Evolutionary conservation across 2,888 invertebrate genomes (phyloP).

Genomic region (Mongoloraphidia duomilia): DNA sequence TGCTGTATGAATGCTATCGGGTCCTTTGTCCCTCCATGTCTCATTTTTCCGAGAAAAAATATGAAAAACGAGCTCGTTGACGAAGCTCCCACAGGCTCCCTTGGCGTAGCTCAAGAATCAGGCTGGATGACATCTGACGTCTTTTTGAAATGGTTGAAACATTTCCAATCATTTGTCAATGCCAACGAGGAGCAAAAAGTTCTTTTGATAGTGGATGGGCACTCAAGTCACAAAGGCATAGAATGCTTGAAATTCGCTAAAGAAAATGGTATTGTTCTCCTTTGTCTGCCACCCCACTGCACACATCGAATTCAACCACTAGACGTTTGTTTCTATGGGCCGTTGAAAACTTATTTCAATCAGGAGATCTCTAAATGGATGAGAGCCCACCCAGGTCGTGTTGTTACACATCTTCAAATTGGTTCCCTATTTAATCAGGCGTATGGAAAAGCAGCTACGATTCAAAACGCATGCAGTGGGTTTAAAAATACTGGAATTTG

Average conservation of each 20-base stretch:
- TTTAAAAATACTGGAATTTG: conserved; percentile 13
- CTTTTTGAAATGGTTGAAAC: conserved; percentile 17
- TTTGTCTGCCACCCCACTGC: conserved; percentile 23
- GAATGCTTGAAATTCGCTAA: conserved; percentile 8
- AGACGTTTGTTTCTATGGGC: conserved; percentile 20
- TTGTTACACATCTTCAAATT: conserved; percentile 11
- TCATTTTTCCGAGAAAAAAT: conserved; percentile 23
- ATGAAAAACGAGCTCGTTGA: conserved; percentile 19
- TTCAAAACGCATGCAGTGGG: conserved; percentile 10
- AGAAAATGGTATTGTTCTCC: conserved; percentile 8
- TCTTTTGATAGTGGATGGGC: conserved; percentile 20
- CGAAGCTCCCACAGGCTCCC: conserved; percentile 23
- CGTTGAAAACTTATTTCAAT: conserved; percentile 19
- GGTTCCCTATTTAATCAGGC: conserved; percentile 12
- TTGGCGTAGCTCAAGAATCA: conserved; percentile 19
- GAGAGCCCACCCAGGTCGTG: conserved; percentile 5
- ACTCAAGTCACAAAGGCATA: conserved; percentile 16
- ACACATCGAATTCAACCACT: conserved; percentile 22
- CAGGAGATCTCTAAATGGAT: conserved; percentile 19
- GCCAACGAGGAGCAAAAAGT: conserved; percentile 17
- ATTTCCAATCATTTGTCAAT: conserved; percentile 20
- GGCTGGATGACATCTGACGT: conserved; percentile 22
- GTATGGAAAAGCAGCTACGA: conserved; percentile 13
- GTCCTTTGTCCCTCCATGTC: conserved; percentile 22
- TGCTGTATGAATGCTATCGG: conserved; percentile 22